Evolutionary conservation across 2,113 vertebrate species (phyloP), one percentile per base, ranked within the genome.

Genomic region (Hippocampus zosterae): DNA sequence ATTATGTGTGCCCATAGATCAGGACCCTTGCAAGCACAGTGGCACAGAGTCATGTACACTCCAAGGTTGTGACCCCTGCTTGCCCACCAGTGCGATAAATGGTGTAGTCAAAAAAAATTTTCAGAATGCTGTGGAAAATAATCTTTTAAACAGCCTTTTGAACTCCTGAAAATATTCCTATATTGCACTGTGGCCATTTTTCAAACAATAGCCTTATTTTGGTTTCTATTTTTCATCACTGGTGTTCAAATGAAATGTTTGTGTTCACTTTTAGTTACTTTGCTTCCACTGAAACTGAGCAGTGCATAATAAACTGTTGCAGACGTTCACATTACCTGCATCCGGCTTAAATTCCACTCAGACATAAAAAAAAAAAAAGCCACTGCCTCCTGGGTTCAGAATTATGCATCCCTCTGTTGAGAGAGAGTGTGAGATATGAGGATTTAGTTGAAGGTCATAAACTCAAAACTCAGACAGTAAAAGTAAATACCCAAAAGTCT

Each of bases 1-100:
- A 72, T 80, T 68, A 16, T 16, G 63, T 73, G 27, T 72, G 63
- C 75, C 81, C 75, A 69, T 67, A 68, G 73, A 69, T 80, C 64
- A 72, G 48, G 65, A 46, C 64, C 65, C 25, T 15, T 40, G 68
- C 64, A 61, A 70, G 80, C 53, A 74, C 55, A 74, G 65, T 57
- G 73, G 63, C 57, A 61, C 6, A 64, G 59, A 61, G 46, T 33
- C 77, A 61, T 33, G 53, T 60, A 68, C 67, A 33, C 59, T 63
- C 19, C 27, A 27, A 61, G 69, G 64, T 48, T 73, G 65, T 29
- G 63, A 46, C 56, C 23, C 19, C 71, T 67, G 13, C 21, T 78
- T 37, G 5, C 29, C 60, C 62, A 56, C 46, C 46, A 60, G 25
- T 44, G 68, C 44, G 67, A 48, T 52, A 33, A 75, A 65, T 25